These are phyloP conservation scores for Melanophora roralis DNA, from an alignment of 2,888 invertebrate species.

Conservation along the genomic window DNA sequence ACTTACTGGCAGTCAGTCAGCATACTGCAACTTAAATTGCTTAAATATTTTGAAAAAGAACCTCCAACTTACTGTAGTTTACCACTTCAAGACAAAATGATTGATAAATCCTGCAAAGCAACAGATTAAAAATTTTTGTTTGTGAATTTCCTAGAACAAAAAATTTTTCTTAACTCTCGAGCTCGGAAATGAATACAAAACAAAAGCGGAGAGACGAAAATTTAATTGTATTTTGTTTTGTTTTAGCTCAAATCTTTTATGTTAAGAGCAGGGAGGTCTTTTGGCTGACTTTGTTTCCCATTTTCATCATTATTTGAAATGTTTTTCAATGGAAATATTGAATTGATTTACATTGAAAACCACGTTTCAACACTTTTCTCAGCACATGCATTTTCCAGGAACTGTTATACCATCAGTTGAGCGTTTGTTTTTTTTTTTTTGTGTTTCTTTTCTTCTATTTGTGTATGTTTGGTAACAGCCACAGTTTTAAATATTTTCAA, in stretches of 20 bases:
- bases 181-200: neutral
- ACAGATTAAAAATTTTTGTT: neutral
- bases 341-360: neutral
- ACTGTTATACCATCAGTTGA: neutral
- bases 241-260: neutral
- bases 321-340: too few species aligned
- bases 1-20: neutral
- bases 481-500: neutral
- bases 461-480: too few species aligned
- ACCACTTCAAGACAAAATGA: neutral
- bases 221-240: neutral
- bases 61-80: neutral
- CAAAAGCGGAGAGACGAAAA: constrained; percentile 8
- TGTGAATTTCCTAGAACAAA: constrained; percentile 30
- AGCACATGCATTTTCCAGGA: neutral
- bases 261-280: constrained; percentile 3
- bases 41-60: neutral
- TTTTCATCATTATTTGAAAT: neutral
- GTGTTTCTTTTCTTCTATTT: neutral
- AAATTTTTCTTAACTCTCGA: neutral
- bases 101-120: neutral
- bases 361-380: neutral
- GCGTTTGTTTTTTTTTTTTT: neutral
- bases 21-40: neutral
- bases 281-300: neutral